Evolutionary conservation across 1,140 invertebrate species (phyloP), one percentile per base, ranked within the genome.

Genomic region (Ostrea edulis): DNA sequence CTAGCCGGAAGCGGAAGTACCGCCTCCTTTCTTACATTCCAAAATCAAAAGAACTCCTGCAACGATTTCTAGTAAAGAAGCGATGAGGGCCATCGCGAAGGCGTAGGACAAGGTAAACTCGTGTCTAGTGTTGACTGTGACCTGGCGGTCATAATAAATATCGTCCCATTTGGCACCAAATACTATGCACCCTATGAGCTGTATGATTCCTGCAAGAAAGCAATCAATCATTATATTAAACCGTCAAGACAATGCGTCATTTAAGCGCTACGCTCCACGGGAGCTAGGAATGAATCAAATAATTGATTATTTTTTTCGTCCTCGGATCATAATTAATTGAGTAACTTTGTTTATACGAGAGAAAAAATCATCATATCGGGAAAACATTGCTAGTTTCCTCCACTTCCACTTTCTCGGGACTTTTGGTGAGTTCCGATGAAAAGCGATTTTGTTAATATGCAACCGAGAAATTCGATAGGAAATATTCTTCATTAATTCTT

Each of bases 1-100:
- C 55, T 86, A 87, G 8, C 77, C 86, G 29, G 86, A 87, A 22
- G 86, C 68, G 14, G 22, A 55, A 3, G 86, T 87, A 35, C 84
- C 82, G 0, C 82, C 85, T 25, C 85, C 85, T 58, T 55, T 55
- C 65, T 85, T 88, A 25, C 62, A 71, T 54, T 86, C 88, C 1
- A 89, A 22, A 58, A 89, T 84, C 29, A 86, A 44, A 17, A 89
- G 68, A 22, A 89, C 44, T 82, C 85, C 88, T 0, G 81, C 62
- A 35, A 89, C 65, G 5, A 89, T 89, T 84, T 87, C 85, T 25
- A 89, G 54, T 5, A 86, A 9, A 35, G 65, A 29, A 3, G 85
- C 88, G 8, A 89, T 53, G 14, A 89, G 11, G 2, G 88, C 86
- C 17, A 89, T 35, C 14, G 62, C 88, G 62, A 89, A 89, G 2